Conservation (phyloP, 2,113 vertebrate species). For the Panthera leo region DNA sequence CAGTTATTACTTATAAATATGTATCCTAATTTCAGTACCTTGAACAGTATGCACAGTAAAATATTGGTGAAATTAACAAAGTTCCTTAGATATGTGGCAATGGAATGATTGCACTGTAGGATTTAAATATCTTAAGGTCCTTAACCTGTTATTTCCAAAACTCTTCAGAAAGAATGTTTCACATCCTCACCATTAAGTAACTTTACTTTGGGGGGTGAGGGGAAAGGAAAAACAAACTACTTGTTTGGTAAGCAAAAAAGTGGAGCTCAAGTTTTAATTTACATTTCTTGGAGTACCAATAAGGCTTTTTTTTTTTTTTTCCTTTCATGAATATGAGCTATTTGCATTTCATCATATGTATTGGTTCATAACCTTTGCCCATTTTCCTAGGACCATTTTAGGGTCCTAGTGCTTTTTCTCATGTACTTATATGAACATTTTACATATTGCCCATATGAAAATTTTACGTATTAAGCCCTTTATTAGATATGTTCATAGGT, state of each 20-base stretch:
- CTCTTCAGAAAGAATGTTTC: neutral
- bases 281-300: neutral
- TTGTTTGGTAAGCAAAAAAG: neutral
- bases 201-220: neutral
- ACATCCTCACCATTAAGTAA: neutral
- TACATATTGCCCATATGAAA: neutral
- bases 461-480: slow-evolving; percentile 9
- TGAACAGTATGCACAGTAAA: neutral
- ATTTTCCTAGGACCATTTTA: neutral
- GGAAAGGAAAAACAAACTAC: neutral
- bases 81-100: neutral
- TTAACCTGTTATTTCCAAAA: neutral
- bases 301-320: neutral
- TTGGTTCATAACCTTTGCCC: neutral
- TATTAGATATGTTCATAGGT: neutral
- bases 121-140: slow-evolving; percentile 29
- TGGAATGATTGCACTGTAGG: neutral
- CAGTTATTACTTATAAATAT: slow-evolving; percentile 4
- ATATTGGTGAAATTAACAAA: slow-evolving; percentile 5
- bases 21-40: neutral
- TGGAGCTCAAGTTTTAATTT: neutral
- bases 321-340: neutral
- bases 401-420: neutral
- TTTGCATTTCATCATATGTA: neutral
- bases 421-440: slow-evolving; percentile 2